A percentile compares a stretch with the other conserved stretches of the same genome.
These are phyloP conservation scores for Formica exsecta DNA, from an alignment of 1,140 invertebrate genomes.

Conservation along the genomic window DNA sequence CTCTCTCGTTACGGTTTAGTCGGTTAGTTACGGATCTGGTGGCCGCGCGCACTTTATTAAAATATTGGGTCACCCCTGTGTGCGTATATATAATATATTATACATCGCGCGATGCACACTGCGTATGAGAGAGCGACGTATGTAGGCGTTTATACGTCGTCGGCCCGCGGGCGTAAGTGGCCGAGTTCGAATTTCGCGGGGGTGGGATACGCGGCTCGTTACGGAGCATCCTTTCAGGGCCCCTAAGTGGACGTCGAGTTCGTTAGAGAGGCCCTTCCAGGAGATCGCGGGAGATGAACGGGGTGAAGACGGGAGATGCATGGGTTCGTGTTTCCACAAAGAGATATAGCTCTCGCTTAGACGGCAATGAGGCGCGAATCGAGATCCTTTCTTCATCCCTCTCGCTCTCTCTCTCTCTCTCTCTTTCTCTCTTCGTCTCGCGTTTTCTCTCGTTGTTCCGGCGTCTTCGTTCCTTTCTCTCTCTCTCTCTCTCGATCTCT, in stretches of 20 bases:
- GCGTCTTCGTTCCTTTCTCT: not conserved
- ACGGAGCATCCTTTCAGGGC: conserved; percentile 76
- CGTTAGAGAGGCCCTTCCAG: conserved; percentile 79
- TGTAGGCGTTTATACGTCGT: not conserved
- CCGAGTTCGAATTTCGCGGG: conserved; percentile 69
- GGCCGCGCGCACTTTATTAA: conserved; percentile 81
- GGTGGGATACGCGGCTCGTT: conserved; percentile 76
- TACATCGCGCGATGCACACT: not conserved
- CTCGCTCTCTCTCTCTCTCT: conserved; percentile 37
- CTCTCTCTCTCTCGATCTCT: not conserved
- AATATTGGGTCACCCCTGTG: conserved; percentile 82
- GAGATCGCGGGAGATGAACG: conserved; percentile 79
- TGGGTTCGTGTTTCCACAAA: conserved; percentile 79
- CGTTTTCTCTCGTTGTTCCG: not conserved
- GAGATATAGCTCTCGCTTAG: conserved; percentile 79
- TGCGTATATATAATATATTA: conserved; percentile 60
- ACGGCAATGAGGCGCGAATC: conserved; percentile 77
- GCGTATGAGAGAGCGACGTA: not conserved
- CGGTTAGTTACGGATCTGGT: conserved; percentile 78
- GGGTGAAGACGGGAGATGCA: conserved; percentile 77
- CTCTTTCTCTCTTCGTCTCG: no score
- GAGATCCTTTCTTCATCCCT: conserved; percentile 65
- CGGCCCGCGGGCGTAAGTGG: conserved; percentile 56
- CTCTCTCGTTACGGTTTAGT: conserved; percentile 72
- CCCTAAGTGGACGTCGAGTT: conserved; percentile 81